A percentile compares a stretch with the other conserved stretches of the same genome.
These are phyloP conservation scores for Dunckerocampus dactyliophorus DNA, from an alignment of 2,113 vertebrate species.

Conservation along the genomic window DNA sequence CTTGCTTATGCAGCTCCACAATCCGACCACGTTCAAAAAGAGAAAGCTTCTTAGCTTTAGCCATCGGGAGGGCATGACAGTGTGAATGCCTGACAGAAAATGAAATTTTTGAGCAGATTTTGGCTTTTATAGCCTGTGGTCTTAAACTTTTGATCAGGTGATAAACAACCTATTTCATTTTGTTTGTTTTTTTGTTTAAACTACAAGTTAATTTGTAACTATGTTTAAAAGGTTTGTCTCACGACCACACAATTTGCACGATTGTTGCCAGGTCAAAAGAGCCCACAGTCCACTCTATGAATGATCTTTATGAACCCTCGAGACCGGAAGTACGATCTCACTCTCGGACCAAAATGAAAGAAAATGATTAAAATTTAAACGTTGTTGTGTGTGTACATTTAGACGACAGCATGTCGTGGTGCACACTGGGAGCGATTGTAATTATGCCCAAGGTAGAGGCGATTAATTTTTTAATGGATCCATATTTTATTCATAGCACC, in stretches of 20 bases:
- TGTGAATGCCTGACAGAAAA: too few species aligned
- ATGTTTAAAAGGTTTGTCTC: too few species aligned
- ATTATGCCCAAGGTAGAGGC: constrained; percentile 70
- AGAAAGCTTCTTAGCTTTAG: too few species aligned
- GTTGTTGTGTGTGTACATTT: constrained; percentile 7
- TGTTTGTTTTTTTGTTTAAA: too few species aligned
- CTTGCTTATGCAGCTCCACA: too few species aligned
- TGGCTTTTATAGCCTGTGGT: too few species aligned
- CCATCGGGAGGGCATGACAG: too few species aligned
- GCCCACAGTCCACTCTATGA: constrained; percentile 7
- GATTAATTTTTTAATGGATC: constrained; percentile 74
- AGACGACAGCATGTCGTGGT: constrained; percentile 4
- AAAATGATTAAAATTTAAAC: constrained; percentile 4
- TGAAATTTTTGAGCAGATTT: too few species aligned
- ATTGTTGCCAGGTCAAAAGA: constrained; percentile 1
- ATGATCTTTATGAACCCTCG: background rate
- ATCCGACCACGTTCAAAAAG: too few species aligned
- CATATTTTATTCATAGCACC: constrained; percentile 75
- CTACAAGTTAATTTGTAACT: too few species aligned
- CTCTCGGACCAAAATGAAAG: background rate
- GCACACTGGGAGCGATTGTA: constrained; percentile 57
- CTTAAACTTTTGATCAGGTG: too few species aligned
- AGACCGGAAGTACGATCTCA: background rate
- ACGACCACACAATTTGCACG: constrained; percentile 9
- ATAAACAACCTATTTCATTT: too few species aligned